These are phyloP conservation scores for Malurus splendens DNA, from an alignment of 2,797 vertebrate genomes.

Conservation along the genomic window DNA sequence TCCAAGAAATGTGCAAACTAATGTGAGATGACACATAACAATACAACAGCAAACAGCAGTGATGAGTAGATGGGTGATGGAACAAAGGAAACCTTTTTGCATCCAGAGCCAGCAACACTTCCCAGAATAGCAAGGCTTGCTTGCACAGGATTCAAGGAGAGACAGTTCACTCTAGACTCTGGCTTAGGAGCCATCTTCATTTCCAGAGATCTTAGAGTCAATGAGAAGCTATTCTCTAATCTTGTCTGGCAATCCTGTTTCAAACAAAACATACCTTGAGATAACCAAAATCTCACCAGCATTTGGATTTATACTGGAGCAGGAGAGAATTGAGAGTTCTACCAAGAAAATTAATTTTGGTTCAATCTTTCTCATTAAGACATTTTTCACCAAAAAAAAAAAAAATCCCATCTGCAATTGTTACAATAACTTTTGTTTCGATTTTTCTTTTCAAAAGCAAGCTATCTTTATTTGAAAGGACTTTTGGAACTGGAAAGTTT, in stretches of 20 bases:
- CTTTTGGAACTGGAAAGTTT: not conserved
- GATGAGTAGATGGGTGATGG: not conserved
- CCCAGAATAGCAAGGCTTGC: not conserved
- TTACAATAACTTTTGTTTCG: not conserved
- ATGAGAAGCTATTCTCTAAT: not conserved
- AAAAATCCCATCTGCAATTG: not conserved
- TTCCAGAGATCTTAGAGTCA: not conserved
- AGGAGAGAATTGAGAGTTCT: not conserved
- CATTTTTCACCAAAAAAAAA: not conserved
- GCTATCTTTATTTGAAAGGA: not conserved
- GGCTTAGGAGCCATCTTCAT: not conserved
- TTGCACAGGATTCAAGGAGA: not conserved
- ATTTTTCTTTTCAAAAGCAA: not conserved
- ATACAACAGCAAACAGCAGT: not conserved
- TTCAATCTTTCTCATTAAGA: not conserved
- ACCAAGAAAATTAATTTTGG: not conserved
- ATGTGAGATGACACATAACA: rapidly evolving
- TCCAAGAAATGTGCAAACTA: not conserved
- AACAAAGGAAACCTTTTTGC: not conserved
- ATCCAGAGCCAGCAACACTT: not conserved
- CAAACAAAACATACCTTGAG: not conserved
- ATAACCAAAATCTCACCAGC: not conserved
- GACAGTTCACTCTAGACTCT: not conserved
- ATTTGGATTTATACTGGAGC: not conserved
- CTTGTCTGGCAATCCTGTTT: not conserved